Base-by-base conservation (phyloP, 2,113 vertebrate genomes). In the Chitala chitala region DNA sequence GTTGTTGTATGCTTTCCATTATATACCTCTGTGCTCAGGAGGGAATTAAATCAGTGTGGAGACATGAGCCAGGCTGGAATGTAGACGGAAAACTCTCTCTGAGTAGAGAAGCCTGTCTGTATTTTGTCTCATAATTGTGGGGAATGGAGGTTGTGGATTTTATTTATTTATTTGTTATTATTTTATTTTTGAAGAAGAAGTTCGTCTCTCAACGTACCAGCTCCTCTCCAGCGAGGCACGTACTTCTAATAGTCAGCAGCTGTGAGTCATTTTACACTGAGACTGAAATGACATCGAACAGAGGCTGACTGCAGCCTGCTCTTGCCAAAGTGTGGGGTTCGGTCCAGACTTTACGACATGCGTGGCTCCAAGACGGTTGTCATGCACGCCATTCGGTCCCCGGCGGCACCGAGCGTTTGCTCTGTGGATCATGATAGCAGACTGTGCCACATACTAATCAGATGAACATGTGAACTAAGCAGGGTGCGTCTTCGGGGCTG, bases 171-270 rank as follows among this genome's bases (percentile, higher is more conserved):
- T n/a, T n/a, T n/a, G n/a, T n/a, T n/a, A n/a, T n/a, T n/a, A n/a
- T n/a, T n/a, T n/a, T n/a, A n/a, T n/a, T n/a, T n/a, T n/a, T n/a
- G n/a, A n/a, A n/a, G n/a, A n/a, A 73, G 82, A 78, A 79, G 61
- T 61, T 64, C 73, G 65, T 72, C 77, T 79, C 54, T 80, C 75
- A 83, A 79, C 51, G 76, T 78, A 82, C 74, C 76, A 69, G 72
- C 71, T 51, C 42, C 77, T 78, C 77, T 83, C 76, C 80, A 86
- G 64, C 65, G 78, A 82, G 80, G 71, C 76, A 55, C 79, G 69
- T 74, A 20, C 72, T 59, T 55, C 72, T 89, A 88, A 89, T 88
- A 73, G 66, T 55, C 70, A 81, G 79, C 89, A 90, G 83, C 86
- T 89, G 87, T 82, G 78, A 63, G 68, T 81, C 71, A 66, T 73